Base-by-base conservation (phyloP, 1,140 invertebrate species). In the Phenacoccus solenopsis region DNA sequence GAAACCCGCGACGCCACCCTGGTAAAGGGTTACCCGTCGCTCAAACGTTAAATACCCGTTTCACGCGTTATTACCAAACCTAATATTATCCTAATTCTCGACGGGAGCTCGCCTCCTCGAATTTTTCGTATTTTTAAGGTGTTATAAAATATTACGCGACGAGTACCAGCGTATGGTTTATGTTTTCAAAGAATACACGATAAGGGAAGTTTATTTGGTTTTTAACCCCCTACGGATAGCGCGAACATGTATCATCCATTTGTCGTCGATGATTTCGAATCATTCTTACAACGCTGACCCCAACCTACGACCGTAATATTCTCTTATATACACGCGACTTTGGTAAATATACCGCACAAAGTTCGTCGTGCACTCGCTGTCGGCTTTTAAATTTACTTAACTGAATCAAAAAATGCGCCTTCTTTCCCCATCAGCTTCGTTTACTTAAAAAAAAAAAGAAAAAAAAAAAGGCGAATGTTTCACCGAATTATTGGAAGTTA, bases 161-260 rank as follows among this genome's bases (percentile, higher is more conserved):
- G 59, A 10, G 22, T 22, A 16, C 59, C 59, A 64, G 59, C 59
- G 59, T 64, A 64, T 64, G 59, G 59, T 64, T 24, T 64, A 64
- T 64, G 20, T 64, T 64, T 64, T 64, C 10, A 64, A 64, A 64
- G 22, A 24, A 16, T 27, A 27, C 1, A 24, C 25, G 3, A 24
- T 10, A 59, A 64, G 59, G 25, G 25, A 64, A 27, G 21, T 64
- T 64, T 64, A 64, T 64, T 64, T 64, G 59, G 13, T 24, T 64
- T 38, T 22, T 2, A 64, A 64, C 59, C 59, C 59, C 59, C 59
- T 27, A 64, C 25, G 59, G 59, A 64, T 27, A 16, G 25, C 59
- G 59, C 25, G 59, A 64, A 64, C 59, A 64, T 64, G 59, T 64
- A 64, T 64, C 59, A 64, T 64, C 59, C 59, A 64, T 64, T 64